phyloP scores from a whole-genome alignment of 1,140 invertebrate species.

The Camponotus vicinus region DNA sequence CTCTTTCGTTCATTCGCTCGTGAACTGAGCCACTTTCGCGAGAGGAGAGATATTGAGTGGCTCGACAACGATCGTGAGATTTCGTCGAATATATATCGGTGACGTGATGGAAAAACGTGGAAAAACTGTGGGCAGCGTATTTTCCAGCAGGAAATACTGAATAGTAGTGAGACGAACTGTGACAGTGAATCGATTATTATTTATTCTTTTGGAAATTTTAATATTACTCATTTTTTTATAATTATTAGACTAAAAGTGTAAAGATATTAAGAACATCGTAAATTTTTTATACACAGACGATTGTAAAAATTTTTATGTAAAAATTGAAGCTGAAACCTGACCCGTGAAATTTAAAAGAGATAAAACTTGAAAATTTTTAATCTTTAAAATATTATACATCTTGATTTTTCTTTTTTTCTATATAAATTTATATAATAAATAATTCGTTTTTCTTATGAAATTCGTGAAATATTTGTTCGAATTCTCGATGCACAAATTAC shows the following conservation, averaged over 20 bases:
- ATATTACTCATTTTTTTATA: background rate
- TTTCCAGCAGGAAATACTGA: background rate
- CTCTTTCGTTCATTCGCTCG: constrained; percentile 22
- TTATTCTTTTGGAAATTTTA: no score
- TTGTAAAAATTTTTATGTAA: background rate
- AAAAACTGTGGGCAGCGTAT: background rate
- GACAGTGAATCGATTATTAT: background rate
- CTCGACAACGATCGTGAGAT: constrained; percentile 45
- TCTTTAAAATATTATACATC: background rate
- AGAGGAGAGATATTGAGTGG: background rate
- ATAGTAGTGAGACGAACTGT: no score
- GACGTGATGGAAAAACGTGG: constrained; percentile 5
- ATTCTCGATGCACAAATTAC: background rate
- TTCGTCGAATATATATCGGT: background rate
- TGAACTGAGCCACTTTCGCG: constrained; percentile 46
- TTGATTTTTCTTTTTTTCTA: background rate
- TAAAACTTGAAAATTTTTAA: background rate
- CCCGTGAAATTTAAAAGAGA: background rate
- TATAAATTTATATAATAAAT: background rate
- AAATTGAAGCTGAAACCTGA: background rate
- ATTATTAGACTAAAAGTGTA: background rate
- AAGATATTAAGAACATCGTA: background rate
- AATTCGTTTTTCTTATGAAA: background rate
- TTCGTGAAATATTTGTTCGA: background rate
- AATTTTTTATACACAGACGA: background rate